Evolutionary conservation across 2,888 invertebrate genomes (phyloP).

Genomic region (Drosophila neutralis): DNA sequence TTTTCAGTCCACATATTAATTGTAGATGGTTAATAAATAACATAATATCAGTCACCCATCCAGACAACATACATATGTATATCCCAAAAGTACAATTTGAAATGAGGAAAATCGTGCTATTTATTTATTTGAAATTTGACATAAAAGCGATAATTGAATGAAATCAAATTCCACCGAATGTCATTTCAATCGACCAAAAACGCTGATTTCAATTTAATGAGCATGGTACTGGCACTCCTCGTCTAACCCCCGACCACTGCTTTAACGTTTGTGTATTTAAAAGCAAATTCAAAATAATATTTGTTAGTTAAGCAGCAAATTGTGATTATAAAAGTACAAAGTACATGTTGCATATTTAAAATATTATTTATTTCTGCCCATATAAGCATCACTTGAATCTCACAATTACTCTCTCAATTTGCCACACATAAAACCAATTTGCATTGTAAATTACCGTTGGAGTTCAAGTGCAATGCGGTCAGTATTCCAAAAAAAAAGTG

Average conservation of each 20-base stretch:
- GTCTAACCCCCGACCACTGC: neutral
- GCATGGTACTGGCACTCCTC: neutral
- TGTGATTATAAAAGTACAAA: neutral
- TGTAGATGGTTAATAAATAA: neutral
- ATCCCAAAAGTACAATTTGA: neutral
- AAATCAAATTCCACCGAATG: constrained; percentile 30
- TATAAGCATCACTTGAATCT: neutral
- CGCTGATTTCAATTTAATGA: neutral
- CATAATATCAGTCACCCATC: neutral
- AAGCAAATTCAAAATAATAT: neutral
- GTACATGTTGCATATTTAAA: neutral
- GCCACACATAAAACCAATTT: neutral
- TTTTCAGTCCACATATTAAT: neutral
- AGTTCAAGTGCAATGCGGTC: neutral
- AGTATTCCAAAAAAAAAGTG: neutral
- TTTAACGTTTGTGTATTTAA: neutral
- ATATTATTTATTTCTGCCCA: neutral
- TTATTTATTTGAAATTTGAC: constrained; percentile 23
- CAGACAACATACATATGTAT: neutral
- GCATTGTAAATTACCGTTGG: neutral
- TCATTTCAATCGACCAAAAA: constrained; percentile 8
- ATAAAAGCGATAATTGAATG: constrained; percentile 11
- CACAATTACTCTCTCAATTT: neutral
- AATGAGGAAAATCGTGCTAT: constrained; percentile 3
- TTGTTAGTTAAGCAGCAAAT: neutral